Percentiles rank a stretch among this genome's conserved stretches.
phyloP scores from a whole-genome alignment of 2,888 invertebrate genomes.

The Ophion ellenae region DNA sequence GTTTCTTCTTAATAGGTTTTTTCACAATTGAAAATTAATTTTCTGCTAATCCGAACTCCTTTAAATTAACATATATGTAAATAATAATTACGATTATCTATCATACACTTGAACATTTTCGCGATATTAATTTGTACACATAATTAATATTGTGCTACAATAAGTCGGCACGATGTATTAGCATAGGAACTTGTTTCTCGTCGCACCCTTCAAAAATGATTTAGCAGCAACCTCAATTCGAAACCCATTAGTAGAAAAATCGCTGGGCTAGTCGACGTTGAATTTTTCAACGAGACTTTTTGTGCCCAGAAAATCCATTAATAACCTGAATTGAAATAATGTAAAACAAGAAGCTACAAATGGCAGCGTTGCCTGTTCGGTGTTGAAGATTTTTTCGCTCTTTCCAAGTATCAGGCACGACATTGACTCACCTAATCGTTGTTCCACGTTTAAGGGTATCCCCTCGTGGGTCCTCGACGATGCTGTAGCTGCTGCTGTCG shows the following conservation, averaged over 20 bases:
- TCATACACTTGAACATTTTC: too few species aligned
- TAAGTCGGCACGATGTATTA: too few species aligned
- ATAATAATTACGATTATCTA: too few species aligned
- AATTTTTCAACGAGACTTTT: not conserved
- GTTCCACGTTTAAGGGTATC: conserved; percentile 96
- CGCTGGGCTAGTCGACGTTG: not conserved
- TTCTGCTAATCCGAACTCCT: too few species aligned
- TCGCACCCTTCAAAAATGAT: too few species aligned
- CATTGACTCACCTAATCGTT: conserved; percentile 87
- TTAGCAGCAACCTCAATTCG: not conserved
- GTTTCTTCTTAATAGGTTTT: too few species aligned
- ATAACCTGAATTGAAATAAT: too few species aligned
- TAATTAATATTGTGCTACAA: too few species aligned
- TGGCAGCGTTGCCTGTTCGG: not conserved
- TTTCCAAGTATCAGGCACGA: not conserved
- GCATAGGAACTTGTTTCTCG: too few species aligned
- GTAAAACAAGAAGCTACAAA: not conserved
- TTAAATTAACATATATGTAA: too few species aligned
- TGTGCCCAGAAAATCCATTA: not conserved
- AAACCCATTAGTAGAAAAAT: not conserved
- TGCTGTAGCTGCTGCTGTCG: conserved; percentile 94
- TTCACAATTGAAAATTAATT: too few species aligned
- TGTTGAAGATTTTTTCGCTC: not conserved
- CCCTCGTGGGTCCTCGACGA: conserved; percentile 97
- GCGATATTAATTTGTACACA: too few species aligned